Percentiles rank a stretch among this genome's conserved stretches.
Evolutionary conservation across 2,113 vertebrate genomes (phyloP).

Genomic region (Dolichotis patagonum): DNA sequence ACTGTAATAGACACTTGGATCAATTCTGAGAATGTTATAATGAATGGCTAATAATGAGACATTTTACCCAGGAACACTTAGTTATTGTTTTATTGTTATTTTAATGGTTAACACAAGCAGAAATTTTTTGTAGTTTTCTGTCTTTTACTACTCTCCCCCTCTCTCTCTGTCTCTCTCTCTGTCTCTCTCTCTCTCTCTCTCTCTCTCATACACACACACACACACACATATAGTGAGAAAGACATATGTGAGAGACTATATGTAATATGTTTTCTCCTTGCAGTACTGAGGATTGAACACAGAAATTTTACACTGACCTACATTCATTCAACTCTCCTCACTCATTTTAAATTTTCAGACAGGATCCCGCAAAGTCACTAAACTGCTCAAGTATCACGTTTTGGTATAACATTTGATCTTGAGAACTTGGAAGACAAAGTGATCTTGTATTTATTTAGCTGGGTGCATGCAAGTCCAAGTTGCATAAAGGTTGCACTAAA

Average conservation of each 20-base stretch:
- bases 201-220: too few relatives aligned
- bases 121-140: neutral
- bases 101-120: neutral
- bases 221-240: too few relatives aligned
- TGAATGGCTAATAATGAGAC: neutral
- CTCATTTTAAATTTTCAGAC: neutral
- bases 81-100: constrained; percentile 12
- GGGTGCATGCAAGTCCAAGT: neutral
- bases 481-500: neutral
- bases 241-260: too few relatives aligned
- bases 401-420: neutral
- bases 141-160: neutral
- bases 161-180: too few relatives aligned
- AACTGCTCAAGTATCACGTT: neutral
- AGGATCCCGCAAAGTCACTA: neutral
- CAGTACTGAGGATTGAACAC: neutral
- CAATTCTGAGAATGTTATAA: neutral
- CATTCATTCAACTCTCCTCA: neutral
- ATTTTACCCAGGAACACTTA: neutral
- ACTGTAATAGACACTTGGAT: neutral
- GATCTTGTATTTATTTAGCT: neutral
- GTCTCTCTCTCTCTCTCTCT: too few relatives aligned
- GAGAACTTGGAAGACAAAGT: neutral
- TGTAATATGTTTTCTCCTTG: neutral
- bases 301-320: neutral